Base-by-base conservation (phyloP, 2,113 vertebrate genomes). In the Lagopus leucura region DNA sequence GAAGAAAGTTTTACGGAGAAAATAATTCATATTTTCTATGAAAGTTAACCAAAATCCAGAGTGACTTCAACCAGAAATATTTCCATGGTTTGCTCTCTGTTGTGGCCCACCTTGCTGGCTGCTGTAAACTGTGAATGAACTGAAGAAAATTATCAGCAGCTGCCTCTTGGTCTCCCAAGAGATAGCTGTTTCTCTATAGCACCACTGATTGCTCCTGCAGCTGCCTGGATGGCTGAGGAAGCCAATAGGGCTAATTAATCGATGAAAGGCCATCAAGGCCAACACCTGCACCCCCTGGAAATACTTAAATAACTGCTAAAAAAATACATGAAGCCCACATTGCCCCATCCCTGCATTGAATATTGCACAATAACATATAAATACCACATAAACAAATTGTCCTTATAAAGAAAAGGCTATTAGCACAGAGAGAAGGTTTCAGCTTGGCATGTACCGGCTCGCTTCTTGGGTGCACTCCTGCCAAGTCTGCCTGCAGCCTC, bases 311-410 rank as follows among this genome's bases (percentile, higher is more conserved):
- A 92, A 82, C 55, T 66, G 60, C 45, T 61, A 61, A 90, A 54
- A 88, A 88, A 19, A 43, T 17, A 90, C 0, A 0, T 78, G 90
- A 90, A 94, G 57, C 20, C 21, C 45, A 11, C 32, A 8, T 42
- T 50, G 27, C 57, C n/a, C 72, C 80, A 71, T 38, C 66, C 34
- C 20, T 16, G 86, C 85, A 43, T 13, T 91, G 88, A 38, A 70
- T 97, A 97, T 97, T 98, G 97, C 97, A 98, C 97, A 93, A 95
- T 65, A 96, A 96, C 55, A 70, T 79, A 82, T 91, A 83, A 94
- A 90, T 95, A 95, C 86, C 52, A 2, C 89, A 75, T 45, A 83
- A 87, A 79, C 47, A 28, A 92, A 81, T 77, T 58, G 72, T 48
- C 64, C 71, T 48, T 85, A 54, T 4, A 16, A 50, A 86, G 85